Conservation (phyloP, 2,113 vertebrate genomes). For the Aegypius monachus region DNA sequence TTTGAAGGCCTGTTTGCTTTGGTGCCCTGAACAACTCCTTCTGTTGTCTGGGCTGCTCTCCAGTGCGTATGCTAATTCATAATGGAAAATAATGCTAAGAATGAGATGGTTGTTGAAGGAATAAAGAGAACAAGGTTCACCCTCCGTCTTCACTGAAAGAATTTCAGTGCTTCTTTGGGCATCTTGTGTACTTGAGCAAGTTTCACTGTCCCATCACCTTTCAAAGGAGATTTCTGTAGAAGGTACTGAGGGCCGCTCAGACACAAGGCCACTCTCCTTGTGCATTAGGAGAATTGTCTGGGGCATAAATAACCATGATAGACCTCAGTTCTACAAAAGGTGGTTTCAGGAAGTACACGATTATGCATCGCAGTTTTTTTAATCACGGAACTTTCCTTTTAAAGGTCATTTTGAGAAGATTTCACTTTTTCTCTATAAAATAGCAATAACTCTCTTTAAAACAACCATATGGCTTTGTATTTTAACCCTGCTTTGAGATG, state of each 20-base stretch:
- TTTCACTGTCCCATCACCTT: not conserved
- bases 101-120: not conserved
- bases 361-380: not conserved
- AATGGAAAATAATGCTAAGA: not conserved
- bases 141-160: not conserved
- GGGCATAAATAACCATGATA: not conserved
- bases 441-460: not conserved
- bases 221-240: not conserved
- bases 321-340: not conserved
- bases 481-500: not conserved
- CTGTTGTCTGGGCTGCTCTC: slow-evolving; percentile 6
- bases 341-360: not conserved
- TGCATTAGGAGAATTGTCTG: not conserved
- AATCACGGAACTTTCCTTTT: not conserved
- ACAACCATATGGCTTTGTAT: not conserved
- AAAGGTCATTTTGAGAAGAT: not conserved
- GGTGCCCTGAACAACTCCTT: not conserved
- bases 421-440: not conserved
- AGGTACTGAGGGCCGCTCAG: not conserved
- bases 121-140: not conserved
- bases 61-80: not conserved
- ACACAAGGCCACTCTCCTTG: not conserved
- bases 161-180: not conserved
- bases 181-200: not conserved
- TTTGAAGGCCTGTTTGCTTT: slow-evolving; percentile 25